Evolutionary conservation across 1,140 invertebrate genomes (phyloP).

Genomic region (Fopius arisanus): DNA sequence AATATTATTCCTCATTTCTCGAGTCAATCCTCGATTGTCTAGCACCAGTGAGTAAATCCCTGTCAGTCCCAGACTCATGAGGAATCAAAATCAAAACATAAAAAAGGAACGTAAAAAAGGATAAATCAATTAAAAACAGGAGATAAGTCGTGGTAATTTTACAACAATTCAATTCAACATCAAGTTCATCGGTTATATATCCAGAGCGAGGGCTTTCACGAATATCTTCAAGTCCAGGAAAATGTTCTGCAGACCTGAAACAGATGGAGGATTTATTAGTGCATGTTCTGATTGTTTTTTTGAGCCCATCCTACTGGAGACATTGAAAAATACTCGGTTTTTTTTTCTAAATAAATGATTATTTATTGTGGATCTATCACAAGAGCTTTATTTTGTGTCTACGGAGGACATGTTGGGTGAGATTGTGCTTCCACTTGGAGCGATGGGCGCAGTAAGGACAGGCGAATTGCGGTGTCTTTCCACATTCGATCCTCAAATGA

Average conservation of each 20-base stretch:
- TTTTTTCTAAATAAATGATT: not conserved
- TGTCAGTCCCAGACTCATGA: not conserved
- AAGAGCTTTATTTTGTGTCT: conserved; percentile 42
- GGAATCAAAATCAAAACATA: not conserved
- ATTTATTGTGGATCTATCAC: conserved; percentile 24
- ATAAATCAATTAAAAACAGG: not conserved
- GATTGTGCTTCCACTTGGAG: conserved; percentile 52
- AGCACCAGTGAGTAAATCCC: not conserved
- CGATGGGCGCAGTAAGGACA: conserved; percentile 68
- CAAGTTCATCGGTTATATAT: not conserved
- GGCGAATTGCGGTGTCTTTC: conserved; percentile 68
- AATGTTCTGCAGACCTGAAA: not conserved
- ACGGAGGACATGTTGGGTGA: conserved; percentile 10
- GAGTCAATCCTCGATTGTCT: not conserved
- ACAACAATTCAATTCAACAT: not conserved
- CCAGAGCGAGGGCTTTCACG: no score
- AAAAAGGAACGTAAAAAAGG: not conserved
- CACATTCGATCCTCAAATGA: conserved; percentile 71
- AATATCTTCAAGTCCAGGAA: not conserved
- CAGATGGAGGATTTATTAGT: not conserved
- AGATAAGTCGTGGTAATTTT: not conserved
- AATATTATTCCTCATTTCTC: not conserved
- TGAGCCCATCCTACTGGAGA: no score
- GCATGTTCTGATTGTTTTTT: no score
- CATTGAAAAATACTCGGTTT: not conserved